These are phyloP conservation scores for Nibea albiflora DNA, from an alignment of 2,113 vertebrate genomes.

Conservation along the genomic window DNA sequence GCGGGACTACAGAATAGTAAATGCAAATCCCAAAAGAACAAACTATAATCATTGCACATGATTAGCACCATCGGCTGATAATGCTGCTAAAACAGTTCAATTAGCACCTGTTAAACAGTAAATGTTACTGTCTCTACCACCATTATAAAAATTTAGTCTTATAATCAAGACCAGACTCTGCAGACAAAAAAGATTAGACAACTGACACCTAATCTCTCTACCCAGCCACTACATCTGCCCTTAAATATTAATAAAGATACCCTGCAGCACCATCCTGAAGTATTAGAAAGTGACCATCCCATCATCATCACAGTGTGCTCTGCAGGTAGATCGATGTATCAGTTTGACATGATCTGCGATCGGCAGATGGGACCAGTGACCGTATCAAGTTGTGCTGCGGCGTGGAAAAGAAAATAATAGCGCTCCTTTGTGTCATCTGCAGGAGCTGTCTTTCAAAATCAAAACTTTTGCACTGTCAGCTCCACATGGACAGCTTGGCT, in stretches of 20 bases:
- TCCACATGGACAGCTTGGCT: conserved; percentile 3
- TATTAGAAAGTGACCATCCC: neutral
- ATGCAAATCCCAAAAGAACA: neutral
- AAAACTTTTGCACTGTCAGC: conserved; percentile 33
- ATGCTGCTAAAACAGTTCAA: neutral
- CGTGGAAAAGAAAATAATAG: conserved; percentile 22
- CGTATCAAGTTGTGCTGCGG: conserved; percentile 28
- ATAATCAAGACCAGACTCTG: neutral
- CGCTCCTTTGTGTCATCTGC: conserved; percentile 15
- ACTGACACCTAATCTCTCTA: neutral
- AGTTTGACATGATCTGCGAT: conserved; percentile 33
- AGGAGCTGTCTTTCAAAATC: conserved; percentile 42
- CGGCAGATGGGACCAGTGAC: conserved; percentile 34
- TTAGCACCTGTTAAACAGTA: conserved; percentile 2
- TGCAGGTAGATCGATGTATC: conserved; percentile 17
- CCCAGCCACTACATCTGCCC: neutral
- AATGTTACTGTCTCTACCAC: neutral
- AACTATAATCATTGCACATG: neutral
- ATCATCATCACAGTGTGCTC: neutral
- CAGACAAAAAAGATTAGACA: neutral
- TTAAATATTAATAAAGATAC: neutral
- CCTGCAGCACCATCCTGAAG: neutral
- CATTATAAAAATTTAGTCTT: neutral
- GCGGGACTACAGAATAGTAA: neutral
- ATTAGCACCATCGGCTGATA: neutral